These are phyloP conservation scores for Siderastrea siderea DNA, from an alignment of 92 coral and sea anemone genomes.

Conservation along the genomic window DNA sequence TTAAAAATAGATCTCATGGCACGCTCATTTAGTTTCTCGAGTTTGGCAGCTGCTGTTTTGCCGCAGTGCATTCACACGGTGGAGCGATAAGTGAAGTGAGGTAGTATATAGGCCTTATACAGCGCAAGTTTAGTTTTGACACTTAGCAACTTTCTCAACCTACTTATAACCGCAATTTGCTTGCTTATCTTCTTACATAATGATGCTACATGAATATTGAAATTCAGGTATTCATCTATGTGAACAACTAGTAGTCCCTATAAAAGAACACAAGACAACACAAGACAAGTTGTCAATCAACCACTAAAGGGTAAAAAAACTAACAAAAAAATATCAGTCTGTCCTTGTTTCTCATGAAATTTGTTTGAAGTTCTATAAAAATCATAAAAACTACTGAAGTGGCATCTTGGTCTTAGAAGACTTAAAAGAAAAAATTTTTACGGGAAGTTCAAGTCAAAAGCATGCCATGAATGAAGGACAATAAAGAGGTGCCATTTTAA, in stretches of 20 bases:
- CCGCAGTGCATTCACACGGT: conserved; percentile 37
- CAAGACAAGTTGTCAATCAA: too few relatives aligned
- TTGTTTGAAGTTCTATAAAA: too few relatives aligned
- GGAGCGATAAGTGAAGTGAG: conserved; percentile 24
- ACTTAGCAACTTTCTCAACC: conserved; percentile 1
- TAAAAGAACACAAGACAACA: too few relatives aligned
- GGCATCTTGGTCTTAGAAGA: too few relatives aligned
- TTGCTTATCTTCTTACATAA: conserved; percentile 18
- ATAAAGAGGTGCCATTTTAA: too few relatives aligned
- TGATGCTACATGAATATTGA: neutral
- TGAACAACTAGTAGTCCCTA: neutral
- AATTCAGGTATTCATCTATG: neutral
- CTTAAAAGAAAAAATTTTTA: too few relatives aligned
- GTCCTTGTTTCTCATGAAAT: too few relatives aligned
- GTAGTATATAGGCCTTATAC: conserved; percentile 17
- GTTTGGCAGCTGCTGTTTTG: neutral
- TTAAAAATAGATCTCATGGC: neutral
- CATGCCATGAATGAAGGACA: too few relatives aligned
- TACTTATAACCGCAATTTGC: neutral
- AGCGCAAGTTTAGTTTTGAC: conserved; percentile 1
- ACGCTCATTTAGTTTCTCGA: conserved; percentile 6
- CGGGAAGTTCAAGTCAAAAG: too few relatives aligned
- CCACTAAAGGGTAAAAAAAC: too few relatives aligned
- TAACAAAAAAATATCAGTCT: too few relatives aligned
- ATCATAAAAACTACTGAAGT: too few relatives aligned